These are phyloP conservation scores for Capreolus pygargus DNA, from an alignment of 2,113 vertebrate species.

Conservation along the genomic window DNA sequence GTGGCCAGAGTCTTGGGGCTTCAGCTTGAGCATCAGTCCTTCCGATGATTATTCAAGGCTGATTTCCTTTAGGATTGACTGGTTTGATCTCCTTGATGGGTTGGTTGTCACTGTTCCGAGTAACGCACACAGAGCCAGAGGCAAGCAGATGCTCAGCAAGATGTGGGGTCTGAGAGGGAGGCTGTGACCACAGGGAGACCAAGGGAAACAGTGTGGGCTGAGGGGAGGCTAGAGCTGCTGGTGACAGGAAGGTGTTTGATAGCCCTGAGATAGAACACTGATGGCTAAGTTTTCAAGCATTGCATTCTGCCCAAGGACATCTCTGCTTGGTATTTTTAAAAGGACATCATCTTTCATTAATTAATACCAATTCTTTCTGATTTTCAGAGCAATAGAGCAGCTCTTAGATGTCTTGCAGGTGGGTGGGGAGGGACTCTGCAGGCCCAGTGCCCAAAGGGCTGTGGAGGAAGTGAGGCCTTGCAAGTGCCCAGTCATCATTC, in stretches of 20 bases:
- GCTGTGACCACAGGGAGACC: accelerated
- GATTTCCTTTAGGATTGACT: neutral
- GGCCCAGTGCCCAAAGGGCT: neutral
- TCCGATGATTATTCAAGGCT: neutral
- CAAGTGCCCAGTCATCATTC: neutral
- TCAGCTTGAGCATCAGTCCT: neutral
- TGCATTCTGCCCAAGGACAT: neutral
- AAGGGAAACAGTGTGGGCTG: accelerated
- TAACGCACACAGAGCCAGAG: accelerated
- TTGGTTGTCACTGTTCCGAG: accelerated
- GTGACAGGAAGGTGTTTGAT: too few species aligned
- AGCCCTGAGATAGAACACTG: neutral
- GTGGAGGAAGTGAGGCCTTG: neutral
- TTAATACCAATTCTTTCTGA: neutral
- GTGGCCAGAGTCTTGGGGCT: neutral
- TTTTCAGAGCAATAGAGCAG: neutral
- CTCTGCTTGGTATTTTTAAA: neutral
- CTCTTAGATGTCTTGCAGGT: too few species aligned
- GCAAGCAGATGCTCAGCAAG: neutral
- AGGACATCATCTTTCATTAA: neutral
- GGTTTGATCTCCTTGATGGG: neutral
- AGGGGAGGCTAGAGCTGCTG: neutral
- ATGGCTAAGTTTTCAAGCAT: neutral
- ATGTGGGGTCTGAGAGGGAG: accelerated
- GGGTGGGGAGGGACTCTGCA: accelerated